These are phyloP conservation scores for Berghia stephanieae DNA, from an alignment of 1,140 invertebrate species.

Conservation along the genomic window DNA sequence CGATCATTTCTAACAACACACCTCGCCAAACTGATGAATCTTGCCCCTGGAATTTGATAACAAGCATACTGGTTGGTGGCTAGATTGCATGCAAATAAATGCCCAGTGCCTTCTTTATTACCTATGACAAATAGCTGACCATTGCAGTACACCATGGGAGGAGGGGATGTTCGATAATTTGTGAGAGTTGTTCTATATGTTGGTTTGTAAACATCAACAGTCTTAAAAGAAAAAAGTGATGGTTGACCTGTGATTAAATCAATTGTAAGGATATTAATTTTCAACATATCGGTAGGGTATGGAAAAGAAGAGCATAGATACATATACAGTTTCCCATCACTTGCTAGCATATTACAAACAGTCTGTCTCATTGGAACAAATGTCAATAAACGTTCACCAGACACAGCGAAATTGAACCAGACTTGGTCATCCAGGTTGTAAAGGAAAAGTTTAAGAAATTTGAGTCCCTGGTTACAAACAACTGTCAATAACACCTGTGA, in stretches of 20 bases:
- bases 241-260: conserved; percentile 55
- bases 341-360: conserved; percentile 55
- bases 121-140: conserved; percentile 58
- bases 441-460: conserved; percentile 59
- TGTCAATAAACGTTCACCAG: conserved; percentile 53
- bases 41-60: conserved; percentile 59
- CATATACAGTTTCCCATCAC: conserved; percentile 58
- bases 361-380: conserved; percentile 57
- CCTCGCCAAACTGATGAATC: conserved; percentile 60
- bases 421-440: conserved; percentile 55
- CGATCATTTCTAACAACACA: conserved; percentile 55
- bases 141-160: conserved; percentile 58
- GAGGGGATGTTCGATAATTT: conserved; percentile 58
- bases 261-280: conserved; percentile 59
- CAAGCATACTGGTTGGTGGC: conserved; percentile 59
- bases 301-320: conserved; percentile 62
- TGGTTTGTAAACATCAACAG: conserved; percentile 57
- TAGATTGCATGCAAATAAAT: conserved; percentile 60
- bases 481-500: conserved; percentile 53
- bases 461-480: conserved; percentile 60
- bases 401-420: conserved; percentile 57
- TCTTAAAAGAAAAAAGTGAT: conserved; percentile 58
- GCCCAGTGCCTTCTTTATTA: conserved; percentile 61
- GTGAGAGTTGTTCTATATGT: conserved; percentile 61
- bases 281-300: conserved; percentile 62